Base-by-base conservation (phyloP, 1,140 invertebrate genomes). In the Drosophila pruinosa region DNA sequence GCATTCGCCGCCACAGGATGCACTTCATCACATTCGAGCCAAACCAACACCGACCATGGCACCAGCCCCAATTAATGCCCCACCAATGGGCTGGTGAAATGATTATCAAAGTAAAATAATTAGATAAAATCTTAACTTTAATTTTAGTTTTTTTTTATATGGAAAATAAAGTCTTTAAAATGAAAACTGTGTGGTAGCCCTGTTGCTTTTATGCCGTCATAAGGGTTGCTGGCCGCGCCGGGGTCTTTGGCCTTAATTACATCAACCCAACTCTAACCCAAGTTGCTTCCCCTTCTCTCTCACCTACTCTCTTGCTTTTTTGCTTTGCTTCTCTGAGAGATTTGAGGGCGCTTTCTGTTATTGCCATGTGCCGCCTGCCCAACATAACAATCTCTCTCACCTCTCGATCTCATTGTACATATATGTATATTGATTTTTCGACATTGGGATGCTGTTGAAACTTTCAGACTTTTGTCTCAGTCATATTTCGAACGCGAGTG, bases 231-330 rank as follows among this genome's bases (percentile, higher is more conserved):
- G 56, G 22, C 24, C 41, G 12, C 7, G 14, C 24, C 72, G 75
- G 68, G 80, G 78, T 81, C 78, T 81, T 74, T 77, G 76, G 68
- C 80, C 80, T 79, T 76, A 70, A 73, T 83, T 83, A 77, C 54
- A 65, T 52, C 65, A 74, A 61, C 72, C 59, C 48, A 53, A 86
- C 31, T 43, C n/a, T n/a, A n/a, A n/a, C n/a, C n/a, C n/a, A n/a
- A n/a, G n/a, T n/a, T n/a, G n/a, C n/a, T n/a, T n/a, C 19, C 6
- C 15, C 59, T 7, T 26, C 8, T 12, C 59, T 47, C 43, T 56
- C 70, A 34, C n/a, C 28, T 14, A 6, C 36, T 12, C 22, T 14
- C n/a, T 3, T 6, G 4, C 41, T 22, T 6, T 54, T 34, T 47
- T 15, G 28, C 22, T 8, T 4, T 50, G 28, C 21, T 4, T 8